Percentiles rank a stretch among this genome's conserved stretches.
Conservation (phyloP, 2,113 vertebrate species). For the Lipotes vexillifer region DNA sequence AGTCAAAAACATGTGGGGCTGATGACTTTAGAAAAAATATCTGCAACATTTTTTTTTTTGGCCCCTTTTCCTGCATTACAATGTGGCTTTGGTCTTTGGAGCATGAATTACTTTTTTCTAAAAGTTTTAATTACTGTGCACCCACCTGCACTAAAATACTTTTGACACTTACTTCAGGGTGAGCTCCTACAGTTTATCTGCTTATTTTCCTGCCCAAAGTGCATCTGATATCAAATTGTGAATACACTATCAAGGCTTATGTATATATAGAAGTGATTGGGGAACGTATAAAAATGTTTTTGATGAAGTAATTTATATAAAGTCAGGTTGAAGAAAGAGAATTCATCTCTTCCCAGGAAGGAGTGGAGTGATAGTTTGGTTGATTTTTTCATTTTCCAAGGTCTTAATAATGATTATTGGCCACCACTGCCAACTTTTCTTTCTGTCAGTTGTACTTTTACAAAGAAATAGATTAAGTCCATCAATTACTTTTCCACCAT, state of each 20-base stretch:
- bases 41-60: not conserved
- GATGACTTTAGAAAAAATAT: not conserved
- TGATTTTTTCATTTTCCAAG: not conserved
- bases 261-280: not conserved
- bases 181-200: not conserved
- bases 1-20: not conserved
- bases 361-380: not conserved
- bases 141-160: not conserved
- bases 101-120: not conserved
- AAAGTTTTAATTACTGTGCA: not conserved
- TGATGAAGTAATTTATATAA: not conserved
- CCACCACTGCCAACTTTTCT: not conserved
- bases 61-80: not conserved
- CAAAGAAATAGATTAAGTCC: not conserved
- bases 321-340: not conserved
- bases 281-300: not conserved
- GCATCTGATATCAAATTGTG: not conserved
- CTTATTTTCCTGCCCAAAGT: not conserved
- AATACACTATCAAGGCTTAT: not conserved
- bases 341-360: not conserved
- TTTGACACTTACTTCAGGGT: not conserved
- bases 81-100: not conserved
- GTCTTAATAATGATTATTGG: not conserved
- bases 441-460: not conserved
- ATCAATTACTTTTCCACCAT: not conserved